Percentiles rank a stretch among this genome's conserved stretches.
Conservation (phyloP, 2,888 invertebrate genomes). For the Halictus ligatus region DNA sequence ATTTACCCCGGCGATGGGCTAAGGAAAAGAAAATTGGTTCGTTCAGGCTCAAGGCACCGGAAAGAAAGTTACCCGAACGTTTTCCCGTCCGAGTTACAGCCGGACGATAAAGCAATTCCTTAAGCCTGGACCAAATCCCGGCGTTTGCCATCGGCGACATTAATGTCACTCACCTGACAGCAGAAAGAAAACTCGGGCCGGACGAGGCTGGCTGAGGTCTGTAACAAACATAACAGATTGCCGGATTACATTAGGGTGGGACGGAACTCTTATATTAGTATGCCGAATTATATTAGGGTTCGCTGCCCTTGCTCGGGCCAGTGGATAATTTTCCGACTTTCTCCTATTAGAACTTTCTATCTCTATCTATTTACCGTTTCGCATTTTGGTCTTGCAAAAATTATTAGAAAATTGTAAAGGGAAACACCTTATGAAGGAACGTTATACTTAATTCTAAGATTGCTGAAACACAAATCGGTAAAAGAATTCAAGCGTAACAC, state of each 20-base stretch:
- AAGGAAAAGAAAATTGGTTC: not conserved
- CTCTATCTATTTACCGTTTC: not conserved
- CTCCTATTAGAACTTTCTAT: not conserved
- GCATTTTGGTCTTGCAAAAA: too few species aligned
- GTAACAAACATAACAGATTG: slow-evolving; percentile 58
- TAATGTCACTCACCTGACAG: slow-evolving; percentile 64
- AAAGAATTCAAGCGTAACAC: too few species aligned
- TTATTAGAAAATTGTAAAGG: too few species aligned
- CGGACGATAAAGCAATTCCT: slow-evolving; percentile 21
- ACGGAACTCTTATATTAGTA: not conserved
- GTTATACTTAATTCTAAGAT: too few species aligned
- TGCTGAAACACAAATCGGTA: too few species aligned
- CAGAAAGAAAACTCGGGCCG: slow-evolving; percentile 54
- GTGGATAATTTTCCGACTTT: slow-evolving; percentile 30
- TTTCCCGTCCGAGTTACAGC: not conserved
- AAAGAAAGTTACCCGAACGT: not conserved
- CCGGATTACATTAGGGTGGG: slow-evolving; percentile 31
- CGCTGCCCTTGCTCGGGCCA: not conserved
- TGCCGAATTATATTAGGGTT: slow-evolving; percentile 37
- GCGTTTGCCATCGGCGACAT: slow-evolving; percentile 29
- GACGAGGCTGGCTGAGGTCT: slow-evolving; percentile 63
- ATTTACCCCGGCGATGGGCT: not conserved
- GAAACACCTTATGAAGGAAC: too few species aligned
- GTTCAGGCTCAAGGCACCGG: not conserved
- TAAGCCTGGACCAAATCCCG: not conserved